Evolutionary conservation across 2,797 vertebrate genomes (phyloP), one percentile per base, ranked within the genome.

Genomic region (Pygocentrus nattereri): DNA sequence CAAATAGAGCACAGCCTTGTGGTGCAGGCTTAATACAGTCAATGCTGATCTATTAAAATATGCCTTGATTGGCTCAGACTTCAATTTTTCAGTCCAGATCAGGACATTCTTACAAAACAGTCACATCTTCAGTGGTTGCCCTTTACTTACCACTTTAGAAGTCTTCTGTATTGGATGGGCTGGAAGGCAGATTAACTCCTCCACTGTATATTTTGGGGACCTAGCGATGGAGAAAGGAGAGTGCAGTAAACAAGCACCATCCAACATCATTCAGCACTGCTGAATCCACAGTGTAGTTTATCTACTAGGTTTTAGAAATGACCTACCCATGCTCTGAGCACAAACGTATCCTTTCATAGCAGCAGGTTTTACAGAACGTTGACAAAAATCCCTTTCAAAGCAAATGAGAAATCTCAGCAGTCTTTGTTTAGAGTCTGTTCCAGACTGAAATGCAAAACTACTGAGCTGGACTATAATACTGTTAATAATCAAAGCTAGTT

Each of bases 171-270:
- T 23, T 44, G 50, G 71, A n/a, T 47, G 68, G 59, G 79, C 61
- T n/a, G 87, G 85, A 54, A 83, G 72, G 74, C 76, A 88, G 44
- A 83, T 61, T 13, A 91, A 27, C 41, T 88, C 83, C 52, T 82
- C 85, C 54, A 89, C 68, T 38, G 85, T 38, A 31, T 83, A 23
- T 12, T 56, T 77, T 72, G 86, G 78, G 82, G 85, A 79, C 64
- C 90, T 89, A 56, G 19, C 19, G 34, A 34, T 71, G 19, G 21
- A 69, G 25, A 74, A 76, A 34, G 30, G 15, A 1, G 16, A 70
- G 44, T 15, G 64, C 3, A 59, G 27, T 21, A 49, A 15, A 72
- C 59, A 12, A 59, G 38, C 30, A 19, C 10, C 25, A 59, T 25
- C 23, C 1, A 5, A 44, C 34, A 25, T 65, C 27, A 13, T 44